Conservation (phyloP, 1,140 invertebrate genomes). For the Aphis gossypii region DNA sequence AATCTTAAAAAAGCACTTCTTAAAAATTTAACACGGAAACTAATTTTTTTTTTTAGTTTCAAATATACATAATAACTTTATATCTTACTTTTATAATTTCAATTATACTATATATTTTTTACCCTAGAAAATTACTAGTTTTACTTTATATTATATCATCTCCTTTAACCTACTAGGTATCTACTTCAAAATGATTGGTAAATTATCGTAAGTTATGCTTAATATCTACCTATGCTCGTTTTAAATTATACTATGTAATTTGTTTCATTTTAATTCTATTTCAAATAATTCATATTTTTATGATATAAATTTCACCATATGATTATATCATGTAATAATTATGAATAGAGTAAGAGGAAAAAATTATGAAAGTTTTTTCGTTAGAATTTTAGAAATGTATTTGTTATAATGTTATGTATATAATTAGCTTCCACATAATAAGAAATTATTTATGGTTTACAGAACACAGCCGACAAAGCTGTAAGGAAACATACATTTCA, state of each 20-base stretch:
- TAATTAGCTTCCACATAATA: slow-evolving; percentile 21
- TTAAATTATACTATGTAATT: neutral
- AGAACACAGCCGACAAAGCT: neutral
- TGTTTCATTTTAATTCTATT: neutral
- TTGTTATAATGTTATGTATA: neutral
- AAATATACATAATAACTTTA: neutral
- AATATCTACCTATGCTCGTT: neutral
- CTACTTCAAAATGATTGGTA: neutral
- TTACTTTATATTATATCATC: neutral
- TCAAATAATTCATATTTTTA: too few species aligned
- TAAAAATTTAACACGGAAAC: neutral
- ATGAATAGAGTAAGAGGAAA: neutral
- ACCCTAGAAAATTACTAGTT: neutral
- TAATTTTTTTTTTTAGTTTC: neutral
- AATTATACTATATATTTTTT: neutral
- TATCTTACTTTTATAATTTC: neutral
- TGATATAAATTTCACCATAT: neutral
- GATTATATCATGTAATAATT: neutral
- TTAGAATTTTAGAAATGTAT: neutral
- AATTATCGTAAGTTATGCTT: neutral
- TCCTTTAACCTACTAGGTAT: neutral
- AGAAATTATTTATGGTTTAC: neutral
- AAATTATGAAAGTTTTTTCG: neutral
- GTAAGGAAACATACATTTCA: neutral
- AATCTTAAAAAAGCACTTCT: too few species aligned